Conservation (phyloP, 2,113 vertebrate genomes). For the Rhinogobius similis region DNA sequence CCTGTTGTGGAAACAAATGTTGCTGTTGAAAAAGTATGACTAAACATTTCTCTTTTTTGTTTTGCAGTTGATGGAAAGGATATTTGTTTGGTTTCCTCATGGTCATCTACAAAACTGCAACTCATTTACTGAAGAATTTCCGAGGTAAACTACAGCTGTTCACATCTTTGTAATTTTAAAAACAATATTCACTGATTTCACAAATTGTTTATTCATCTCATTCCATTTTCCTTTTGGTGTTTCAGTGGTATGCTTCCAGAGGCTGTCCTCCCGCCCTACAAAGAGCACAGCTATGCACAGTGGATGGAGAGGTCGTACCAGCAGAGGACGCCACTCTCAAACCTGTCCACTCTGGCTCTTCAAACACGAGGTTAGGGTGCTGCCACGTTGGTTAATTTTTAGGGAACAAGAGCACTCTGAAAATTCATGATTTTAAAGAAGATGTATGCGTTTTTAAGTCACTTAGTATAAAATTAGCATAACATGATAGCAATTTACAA, state of each 20-base stretch:
- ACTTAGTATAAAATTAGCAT: no score
- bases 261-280: slow-evolving; percentile 86
- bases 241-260: slow-evolving; percentile 86
- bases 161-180: background rate
- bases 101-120: slow-evolving; percentile 81
- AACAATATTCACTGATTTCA: background rate
- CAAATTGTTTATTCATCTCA: background rate
- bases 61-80: slow-evolving; percentile 80
- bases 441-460: no score
- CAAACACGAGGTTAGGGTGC: slow-evolving; percentile 54
- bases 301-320: slow-evolving; percentile 82
- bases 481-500: no score
- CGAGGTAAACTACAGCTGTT: slow-evolving; percentile 70
- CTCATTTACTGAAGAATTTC: slow-evolving; percentile 72
- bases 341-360: slow-evolving; percentile 13
- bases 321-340: slow-evolving; percentile 13
- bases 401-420: no score
- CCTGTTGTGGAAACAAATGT: background rate
- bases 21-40: background rate
- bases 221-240: background rate
- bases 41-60: background rate
- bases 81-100: slow-evolving; percentile 85
- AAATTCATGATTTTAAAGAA: no score
- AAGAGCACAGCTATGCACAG: slow-evolving; percentile 90
- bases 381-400: no score